Evolutionary conservation across 2,888 invertebrate species (phyloP).

Genomic region (Amorpha juglandis): DNA sequence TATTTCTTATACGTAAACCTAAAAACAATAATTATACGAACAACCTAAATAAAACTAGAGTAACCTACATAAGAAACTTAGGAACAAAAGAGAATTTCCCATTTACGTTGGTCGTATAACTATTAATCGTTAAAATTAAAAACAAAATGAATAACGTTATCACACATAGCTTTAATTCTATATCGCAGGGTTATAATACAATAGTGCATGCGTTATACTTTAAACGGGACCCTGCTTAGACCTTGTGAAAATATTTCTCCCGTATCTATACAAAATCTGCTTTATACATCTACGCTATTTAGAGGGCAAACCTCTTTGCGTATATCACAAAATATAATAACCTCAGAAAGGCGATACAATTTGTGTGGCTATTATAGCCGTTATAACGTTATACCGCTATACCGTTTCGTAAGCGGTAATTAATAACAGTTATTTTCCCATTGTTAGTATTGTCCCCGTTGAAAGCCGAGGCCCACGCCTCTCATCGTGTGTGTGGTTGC

Average conservation of each 20-base stretch:
- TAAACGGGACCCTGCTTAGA: constrained; percentile 22
- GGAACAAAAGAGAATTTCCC: constrained; percentile 42
- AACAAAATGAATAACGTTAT: constrained; percentile 44
- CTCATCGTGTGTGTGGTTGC: constrained; percentile 98
- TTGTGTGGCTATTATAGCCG: background rate
- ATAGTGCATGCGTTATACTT: background rate
- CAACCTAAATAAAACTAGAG: constrained; percentile 32
- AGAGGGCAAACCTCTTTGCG: constrained; percentile 3
- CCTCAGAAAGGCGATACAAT: constrained; percentile 7
- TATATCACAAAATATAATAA: constrained; percentile 8
- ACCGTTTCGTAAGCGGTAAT: background rate
- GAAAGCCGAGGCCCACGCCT: constrained; percentile 92
- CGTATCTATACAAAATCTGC: constrained; percentile 14
- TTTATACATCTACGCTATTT: constrained; percentile 18
- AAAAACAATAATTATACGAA: constrained; percentile 44
- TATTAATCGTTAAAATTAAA: constrained; percentile 37
- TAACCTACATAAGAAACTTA: constrained; percentile 40
- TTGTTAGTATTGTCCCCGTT: constrained; percentile 67
- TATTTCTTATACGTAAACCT: constrained; percentile 29
- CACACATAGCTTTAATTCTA: constrained; percentile 37
- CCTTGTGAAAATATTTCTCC: constrained; percentile 23
- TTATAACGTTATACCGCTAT: constrained; percentile 12
- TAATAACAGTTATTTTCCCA: background rate
- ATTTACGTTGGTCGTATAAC: constrained; percentile 37
- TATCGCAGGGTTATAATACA: background rate